A percentile compares a stretch with the other conserved stretches of the same genome.
phyloP scores from a whole-genome alignment of 2,888 invertebrate genomes.

The Oxyscelio sp. region DNA sequence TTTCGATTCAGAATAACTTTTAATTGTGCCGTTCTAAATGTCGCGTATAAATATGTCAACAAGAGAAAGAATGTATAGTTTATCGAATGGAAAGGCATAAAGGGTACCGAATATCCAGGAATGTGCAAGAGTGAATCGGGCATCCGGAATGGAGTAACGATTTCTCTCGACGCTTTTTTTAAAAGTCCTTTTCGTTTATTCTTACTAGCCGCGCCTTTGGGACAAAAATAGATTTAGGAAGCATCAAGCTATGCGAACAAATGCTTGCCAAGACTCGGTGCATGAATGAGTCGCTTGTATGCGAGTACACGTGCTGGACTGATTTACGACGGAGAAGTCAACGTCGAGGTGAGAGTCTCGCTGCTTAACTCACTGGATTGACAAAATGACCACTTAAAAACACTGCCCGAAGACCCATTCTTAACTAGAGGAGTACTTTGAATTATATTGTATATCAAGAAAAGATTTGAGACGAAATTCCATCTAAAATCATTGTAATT shows the following conservation, averaged over 20 bases:
- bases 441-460: too few species aligned
- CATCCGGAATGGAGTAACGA: slow-evolving; percentile 58
- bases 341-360: slow-evolving; percentile 54
- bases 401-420: slow-evolving; percentile 23
- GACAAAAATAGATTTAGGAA: slow-evolving; percentile 86
- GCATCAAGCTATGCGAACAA: slow-evolving; percentile 82
- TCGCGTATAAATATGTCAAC: too few species aligned
- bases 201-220: slow-evolving; percentile 77
- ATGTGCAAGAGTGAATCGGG: too few species aligned
- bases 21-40: too few species aligned
- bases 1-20: too few species aligned
- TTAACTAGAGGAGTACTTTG: slow-evolving; percentile 48
- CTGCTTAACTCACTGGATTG: slow-evolving; percentile 20
- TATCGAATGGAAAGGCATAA: too few species aligned
- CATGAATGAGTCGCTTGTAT: slow-evolving; percentile 86
- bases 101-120: too few species aligned
- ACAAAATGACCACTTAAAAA: slow-evolving; percentile 47
- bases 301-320: slow-evolving; percentile 85
- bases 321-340: slow-evolving; percentile 83
- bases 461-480: too few species aligned
- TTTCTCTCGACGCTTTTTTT: slow-evolving; percentile 42
- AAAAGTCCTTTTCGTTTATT: slow-evolving; percentile 53
- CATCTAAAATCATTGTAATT: too few species aligned
- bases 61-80: too few species aligned
- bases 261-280: slow-evolving; percentile 84